Evolutionary conservation across 2,797 vertebrate species (phyloP).

Genomic region (Spinus olivaceus): DNA sequence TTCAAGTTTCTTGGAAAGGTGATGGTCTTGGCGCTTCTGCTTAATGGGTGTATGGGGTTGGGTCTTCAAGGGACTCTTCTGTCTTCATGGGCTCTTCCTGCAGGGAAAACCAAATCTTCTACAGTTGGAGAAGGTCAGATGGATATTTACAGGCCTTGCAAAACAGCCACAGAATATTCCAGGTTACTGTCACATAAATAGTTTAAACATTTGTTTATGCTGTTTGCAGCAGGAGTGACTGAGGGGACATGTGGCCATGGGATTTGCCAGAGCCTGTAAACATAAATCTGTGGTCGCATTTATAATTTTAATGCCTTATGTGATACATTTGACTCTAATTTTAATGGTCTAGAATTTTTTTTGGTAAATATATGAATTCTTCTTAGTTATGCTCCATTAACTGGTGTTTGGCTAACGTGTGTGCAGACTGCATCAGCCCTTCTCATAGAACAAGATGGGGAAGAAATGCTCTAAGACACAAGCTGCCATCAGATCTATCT

Average conservation of each 20-base stretch:
- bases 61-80: not conserved
- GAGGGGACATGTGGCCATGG: not conserved
- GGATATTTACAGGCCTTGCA: not conserved
- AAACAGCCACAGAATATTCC: not conserved
- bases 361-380: constrained; percentile 11
- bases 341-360: not conserved
- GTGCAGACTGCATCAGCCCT: not conserved
- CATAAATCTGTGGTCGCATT: not conserved
- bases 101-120: not conserved
- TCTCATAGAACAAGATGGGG: not conserved
- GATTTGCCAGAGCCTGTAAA: not conserved
- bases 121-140: not conserved
- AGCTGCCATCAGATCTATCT: not conserved
- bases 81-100: not conserved
- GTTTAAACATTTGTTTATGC: not conserved
- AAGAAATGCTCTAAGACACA: not conserved
- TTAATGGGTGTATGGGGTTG: not conserved
- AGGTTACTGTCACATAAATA: not conserved
- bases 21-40: not conserved
- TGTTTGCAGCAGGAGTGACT: not conserved
- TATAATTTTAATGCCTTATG: not conserved
- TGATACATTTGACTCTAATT: not conserved
- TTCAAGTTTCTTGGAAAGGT: not conserved
- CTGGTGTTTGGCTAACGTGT: not conserved
- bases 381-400: constrained; percentile 2